These are phyloP conservation scores for Adelphocoris suturalis DNA, from an alignment of 2,888 invertebrate genomes.

Conservation along the genomic window DNA sequence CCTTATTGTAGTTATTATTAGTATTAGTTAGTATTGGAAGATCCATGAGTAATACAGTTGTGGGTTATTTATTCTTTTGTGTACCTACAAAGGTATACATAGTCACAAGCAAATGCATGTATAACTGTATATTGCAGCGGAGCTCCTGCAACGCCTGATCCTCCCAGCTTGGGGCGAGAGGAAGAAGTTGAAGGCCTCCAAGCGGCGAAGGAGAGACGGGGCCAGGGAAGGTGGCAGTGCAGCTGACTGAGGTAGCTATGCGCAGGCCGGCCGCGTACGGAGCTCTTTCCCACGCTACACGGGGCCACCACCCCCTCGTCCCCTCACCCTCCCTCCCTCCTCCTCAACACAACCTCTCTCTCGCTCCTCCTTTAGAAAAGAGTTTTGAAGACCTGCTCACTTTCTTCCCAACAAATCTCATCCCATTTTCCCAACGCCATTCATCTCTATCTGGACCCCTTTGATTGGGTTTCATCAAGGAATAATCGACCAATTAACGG, in stretches of 20 bases:
- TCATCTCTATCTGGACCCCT: slow-evolving; percentile 30
- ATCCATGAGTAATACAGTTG: too few species aligned
- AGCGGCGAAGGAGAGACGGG: background rate
- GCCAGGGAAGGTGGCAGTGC: slow-evolving; percentile 44
- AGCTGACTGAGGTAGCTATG: slow-evolving; percentile 62
- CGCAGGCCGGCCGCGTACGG: slow-evolving; percentile 56
- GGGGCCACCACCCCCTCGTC: slow-evolving; percentile 14
- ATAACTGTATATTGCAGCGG: background rate
- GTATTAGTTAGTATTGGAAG: too few species aligned
- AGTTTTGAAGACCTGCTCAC: slow-evolving; percentile 67
- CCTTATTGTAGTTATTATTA: too few species aligned
- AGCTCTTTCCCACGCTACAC: slow-evolving; percentile 67
- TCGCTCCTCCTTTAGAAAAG: slow-evolving; percentile 53
- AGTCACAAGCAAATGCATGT: too few species aligned
- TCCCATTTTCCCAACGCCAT: slow-evolving; percentile 65
- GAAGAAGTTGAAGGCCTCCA: slow-evolving; percentile 5
- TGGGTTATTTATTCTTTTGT: too few species aligned
- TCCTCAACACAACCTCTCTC: slow-evolving; percentile 8
- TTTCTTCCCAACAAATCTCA: slow-evolving; percentile 69
- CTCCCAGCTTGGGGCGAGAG: background rate
- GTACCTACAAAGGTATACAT: too few species aligned
- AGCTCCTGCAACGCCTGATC: background rate
- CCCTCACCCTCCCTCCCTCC: background rate
- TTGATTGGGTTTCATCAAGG: background rate
- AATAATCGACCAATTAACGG: slow-evolving; percentile 34